Base-by-base conservation (phyloP, 2,888 invertebrate genomes). In the Hypomecis atomaria region DNA sequence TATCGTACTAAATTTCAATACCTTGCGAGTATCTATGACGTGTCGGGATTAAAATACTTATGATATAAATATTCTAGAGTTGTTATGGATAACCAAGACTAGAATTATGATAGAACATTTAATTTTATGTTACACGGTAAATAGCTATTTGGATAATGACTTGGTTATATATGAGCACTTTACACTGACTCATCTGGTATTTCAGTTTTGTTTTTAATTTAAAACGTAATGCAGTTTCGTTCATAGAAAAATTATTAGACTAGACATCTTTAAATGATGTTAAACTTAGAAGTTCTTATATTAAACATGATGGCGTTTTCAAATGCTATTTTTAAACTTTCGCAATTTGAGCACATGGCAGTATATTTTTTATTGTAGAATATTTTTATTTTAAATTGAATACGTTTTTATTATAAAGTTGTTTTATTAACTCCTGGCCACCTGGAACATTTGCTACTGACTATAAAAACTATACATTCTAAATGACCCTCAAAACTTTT, bases 71-170 rank as follows among this genome's bases (percentile, higher is more conserved):
- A 43, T n/a, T 48, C 5, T 3, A n/a, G 34, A 42, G 13, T 6
- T 7, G 13, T 55, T 44, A 56, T 56, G 56, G 37, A 56, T 49
- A 62, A 9, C 43, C 0, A 8, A 54, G 43, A 48, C 48, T 48
- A 42, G 40, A 60, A 54, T 54, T 60, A 54, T 60, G 47, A 54
- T 37, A n/a, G 37, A 48, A 55, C 61, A 61, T 55, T 48, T 37
- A 60, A 54, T 60, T 60, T 60, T 54, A 60, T 60, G 60, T 54
- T 48, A 33, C 33, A 13, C 9, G 11, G 44, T 40, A 53, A 59
- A 59, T 52, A 53, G 44, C 59, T 45, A 38, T 44, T 42, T 56
- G 45, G 56, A 45, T 38, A 56, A 56, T 45, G 13, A 13, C 10
- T 13, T 55, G 34, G 45, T 23, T 38, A 38, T 38, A 6, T 38